A percentile compares a stretch with the other conserved stretches of the same genome.
phyloP scores from a whole-genome alignment of 1,140 invertebrate species.

The Paraescarpia echinospica region DNA sequence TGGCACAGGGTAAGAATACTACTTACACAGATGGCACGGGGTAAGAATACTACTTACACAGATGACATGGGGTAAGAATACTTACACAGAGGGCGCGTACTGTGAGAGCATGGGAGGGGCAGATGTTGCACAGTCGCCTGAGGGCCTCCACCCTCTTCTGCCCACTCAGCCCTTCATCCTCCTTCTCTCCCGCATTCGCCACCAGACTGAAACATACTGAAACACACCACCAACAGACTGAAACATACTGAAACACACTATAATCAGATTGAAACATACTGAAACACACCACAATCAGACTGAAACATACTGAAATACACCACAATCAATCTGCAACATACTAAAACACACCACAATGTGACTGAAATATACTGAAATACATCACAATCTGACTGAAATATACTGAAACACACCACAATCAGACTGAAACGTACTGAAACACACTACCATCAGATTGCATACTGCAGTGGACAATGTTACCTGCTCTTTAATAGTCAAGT shows the following conservation, averaged over 20 bases:
- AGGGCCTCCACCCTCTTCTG: constrained; percentile 72
- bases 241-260: too few species aligned
- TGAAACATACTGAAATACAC: too few species aligned
- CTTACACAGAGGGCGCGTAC: constrained; percentile 68
- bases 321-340: too few species aligned
- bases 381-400: too few species aligned
- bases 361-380: too few species aligned
- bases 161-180: constrained; percentile 74
- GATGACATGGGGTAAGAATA: not conserved
- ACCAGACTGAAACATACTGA: constrained; percentile 73
- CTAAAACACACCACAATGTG: too few species aligned
- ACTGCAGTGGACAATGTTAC: too few species aligned
- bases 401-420: too few species aligned
- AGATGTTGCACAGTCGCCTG: constrained; percentile 83
- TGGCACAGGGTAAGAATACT: not conserved
- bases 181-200: constrained; percentile 83
- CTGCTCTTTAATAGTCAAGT: too few species aligned
- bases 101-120: constrained; percentile 79
- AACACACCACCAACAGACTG: not conserved
- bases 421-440: constrained; percentile 68
- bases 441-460: too few species aligned
- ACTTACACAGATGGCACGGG: not conserved
- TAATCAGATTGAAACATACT: too few species aligned
- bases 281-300: too few species aligned
- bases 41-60: not conserved